Evolutionary conservation across 2,888 invertebrate species (phyloP).

Genomic region (Leptura quadrifasciata): DNA sequence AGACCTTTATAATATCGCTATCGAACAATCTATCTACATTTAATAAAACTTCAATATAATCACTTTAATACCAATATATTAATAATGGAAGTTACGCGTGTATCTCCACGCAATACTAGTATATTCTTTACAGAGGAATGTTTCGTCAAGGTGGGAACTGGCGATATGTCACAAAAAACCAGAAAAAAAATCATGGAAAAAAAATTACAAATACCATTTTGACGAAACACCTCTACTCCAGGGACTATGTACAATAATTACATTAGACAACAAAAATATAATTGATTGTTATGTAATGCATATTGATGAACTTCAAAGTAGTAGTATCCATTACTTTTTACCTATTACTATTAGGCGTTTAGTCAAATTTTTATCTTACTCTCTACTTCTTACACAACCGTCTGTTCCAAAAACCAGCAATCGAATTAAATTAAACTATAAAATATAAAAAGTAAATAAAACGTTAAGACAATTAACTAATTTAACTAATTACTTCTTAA

Average conservation of each 20-base stretch:
- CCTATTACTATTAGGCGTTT: background rate
- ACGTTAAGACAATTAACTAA: background rate
- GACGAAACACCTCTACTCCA: background rate
- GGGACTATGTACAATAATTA: constrained; percentile 36
- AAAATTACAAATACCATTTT: background rate
- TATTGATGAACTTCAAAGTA: background rate
- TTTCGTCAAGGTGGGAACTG: constrained; percentile 9
- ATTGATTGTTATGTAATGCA: constrained; percentile 17
- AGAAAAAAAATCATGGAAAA: background rate
- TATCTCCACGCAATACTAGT: constrained; percentile 3
- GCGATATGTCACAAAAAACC: constrained; percentile 12
- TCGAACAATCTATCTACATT: constrained; percentile 30
- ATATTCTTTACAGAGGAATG: background rate
- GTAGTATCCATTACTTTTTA: background rate
- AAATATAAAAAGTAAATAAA: constrained; percentile 28
- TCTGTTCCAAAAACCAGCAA: constrained; percentile 9
- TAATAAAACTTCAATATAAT: constrained; percentile 30
- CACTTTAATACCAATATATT: constrained; percentile 30
- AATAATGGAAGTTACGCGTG: constrained; percentile 35
- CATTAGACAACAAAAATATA: constrained; percentile 32
- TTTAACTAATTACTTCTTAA: constrained; percentile 14
- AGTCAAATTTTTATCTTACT: background rate
- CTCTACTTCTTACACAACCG: constrained; percentile 23
- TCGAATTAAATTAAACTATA: constrained; percentile 11
- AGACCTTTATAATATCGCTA: constrained; percentile 32